Evolutionary conservation across 2,113 vertebrate species (phyloP), one percentile per base, ranked within the genome.

Genomic region (Phyllopteryx taeniolatus): DNA sequence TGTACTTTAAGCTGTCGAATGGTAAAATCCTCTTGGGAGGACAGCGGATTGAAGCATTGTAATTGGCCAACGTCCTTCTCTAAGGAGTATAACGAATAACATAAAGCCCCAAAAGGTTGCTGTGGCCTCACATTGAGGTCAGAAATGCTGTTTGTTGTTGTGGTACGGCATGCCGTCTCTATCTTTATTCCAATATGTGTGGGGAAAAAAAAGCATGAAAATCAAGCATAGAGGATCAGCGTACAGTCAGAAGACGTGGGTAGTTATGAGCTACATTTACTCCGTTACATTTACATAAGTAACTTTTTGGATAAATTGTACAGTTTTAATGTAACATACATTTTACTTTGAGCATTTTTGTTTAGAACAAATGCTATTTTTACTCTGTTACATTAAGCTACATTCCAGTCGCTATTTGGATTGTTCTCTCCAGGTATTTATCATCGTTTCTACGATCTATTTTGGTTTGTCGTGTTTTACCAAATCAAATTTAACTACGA

Each of bases 1-100:
- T 88, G 88, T 89, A 86, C 85, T 82, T 82, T 79, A 46, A 82
- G 82, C 77, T 66, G 82, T 39, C 84, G 79, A 78, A 67, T 27
- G 56, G 68, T 72, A 86, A 57, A 80, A 76, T 84, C 83, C 77
- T 88, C 83, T 76, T 79, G 8, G 14, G 84, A 80, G 79, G 63
- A 71, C 47, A 3, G 70, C 13, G 72, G 68, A 82, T 84, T 56
- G 27, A n/a, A 81, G 64, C 72, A 71, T 70, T 75, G 76, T 86
- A 88, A 88, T 86, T 85, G 85, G 80, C 68, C 74, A 42, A 56
- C 75, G 76, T 56, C 70, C 72, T 79, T 73, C 76, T 82, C 75
- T 64, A 11, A 74, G 77, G 83, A 72, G 70, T 31, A 0, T 8
- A 77, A 59, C 65, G 79, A 67, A 42, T 71, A 76, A 71, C 70